Base-by-base conservation (phyloP, 2,797 vertebrate genomes). In the Poeciliopsis presidionis region DNA sequence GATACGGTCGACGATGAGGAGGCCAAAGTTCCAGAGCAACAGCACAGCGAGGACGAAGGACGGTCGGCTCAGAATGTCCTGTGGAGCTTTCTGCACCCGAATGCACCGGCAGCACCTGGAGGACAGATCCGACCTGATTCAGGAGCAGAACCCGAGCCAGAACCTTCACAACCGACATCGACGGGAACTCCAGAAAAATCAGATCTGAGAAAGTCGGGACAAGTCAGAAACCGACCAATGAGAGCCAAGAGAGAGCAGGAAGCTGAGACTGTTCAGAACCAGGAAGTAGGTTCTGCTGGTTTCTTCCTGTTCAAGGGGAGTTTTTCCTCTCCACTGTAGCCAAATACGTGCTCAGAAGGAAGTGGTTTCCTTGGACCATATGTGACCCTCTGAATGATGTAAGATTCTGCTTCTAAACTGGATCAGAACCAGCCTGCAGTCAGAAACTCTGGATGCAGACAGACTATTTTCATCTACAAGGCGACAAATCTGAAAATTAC, bases 1-100 rank as follows among this genome's bases (percentile, higher is more conserved):
- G 98, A 99, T 99, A 99, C 97, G 98, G 89, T 99, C 98, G 74
- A 99, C 95, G 81, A 99, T 91, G 80, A 99, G 91, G 75, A 99
- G 94, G 25, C 98, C 98, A 5, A 98, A 98, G 93, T 99, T 99
- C 97, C 97, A 98, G 55, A 99, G 86, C 43, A 99, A 95, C 75
- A 99, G 94, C 7, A 94, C 96, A 0, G 97, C 95, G 45, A 99
- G 93, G 87, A 98, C 90, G 80, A 99, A 98, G 0, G 93, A 83
- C 1, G 97, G 97, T 39, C 91, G 96, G 75, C 89, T 95, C 76
- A 96, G 78, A 46, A 96, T 36, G 18, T 97, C 96, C 87, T 93
- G 96, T n/a, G 92, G 80, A 7, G 91, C 87, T 88, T 94, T 96
- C 78, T 93, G 96, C 4, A 92, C 93, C 86, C 90, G 92, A 65